A percentile compares a stretch with the other conserved stretches of the same genome.
Evolutionary conservation across 2,113 vertebrate genomes (phyloP).

Genomic region (Melospiza georgiana): DNA sequence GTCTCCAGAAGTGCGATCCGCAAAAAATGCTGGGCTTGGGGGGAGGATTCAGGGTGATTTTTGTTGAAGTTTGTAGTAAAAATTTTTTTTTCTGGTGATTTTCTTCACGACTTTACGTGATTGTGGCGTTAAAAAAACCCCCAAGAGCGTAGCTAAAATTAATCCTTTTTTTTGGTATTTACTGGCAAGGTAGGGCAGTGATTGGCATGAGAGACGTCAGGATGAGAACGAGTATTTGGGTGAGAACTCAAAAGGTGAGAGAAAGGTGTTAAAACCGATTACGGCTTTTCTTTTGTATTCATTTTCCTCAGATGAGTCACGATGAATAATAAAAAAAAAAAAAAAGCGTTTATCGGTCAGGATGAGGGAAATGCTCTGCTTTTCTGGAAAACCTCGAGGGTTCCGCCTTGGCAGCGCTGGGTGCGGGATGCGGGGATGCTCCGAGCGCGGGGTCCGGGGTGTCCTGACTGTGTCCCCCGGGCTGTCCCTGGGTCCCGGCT

Average conservation of each 20-base stretch:
- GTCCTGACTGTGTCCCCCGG: no score
- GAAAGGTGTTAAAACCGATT: neutral
- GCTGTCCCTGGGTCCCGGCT: no score
- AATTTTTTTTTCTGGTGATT: neutral
- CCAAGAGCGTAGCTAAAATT: fast-evolving
- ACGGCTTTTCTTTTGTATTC: neutral
- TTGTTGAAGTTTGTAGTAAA: neutral
- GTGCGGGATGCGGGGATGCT: neutral
- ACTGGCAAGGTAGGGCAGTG: neutral
- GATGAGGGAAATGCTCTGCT: fast-evolving
- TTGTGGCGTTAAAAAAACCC: neutral
- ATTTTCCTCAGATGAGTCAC: neutral
- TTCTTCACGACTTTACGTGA: neutral
- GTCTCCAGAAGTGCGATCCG: neutral
- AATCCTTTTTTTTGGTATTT: fast-evolving
- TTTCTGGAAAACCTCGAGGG: fast-evolving
- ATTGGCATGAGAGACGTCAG: neutral
- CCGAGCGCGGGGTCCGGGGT: no score
- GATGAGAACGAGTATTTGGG: neutral
- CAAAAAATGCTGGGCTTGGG: neutral
- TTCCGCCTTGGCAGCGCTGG: fast-evolving
- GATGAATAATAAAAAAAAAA: neutral
- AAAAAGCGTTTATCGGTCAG: neutral
- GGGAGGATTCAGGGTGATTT: neutral
- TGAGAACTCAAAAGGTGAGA: neutral